Base-by-base conservation (phyloP, 1,140 invertebrate species). In the Lutraria rhynchaena region DNA sequence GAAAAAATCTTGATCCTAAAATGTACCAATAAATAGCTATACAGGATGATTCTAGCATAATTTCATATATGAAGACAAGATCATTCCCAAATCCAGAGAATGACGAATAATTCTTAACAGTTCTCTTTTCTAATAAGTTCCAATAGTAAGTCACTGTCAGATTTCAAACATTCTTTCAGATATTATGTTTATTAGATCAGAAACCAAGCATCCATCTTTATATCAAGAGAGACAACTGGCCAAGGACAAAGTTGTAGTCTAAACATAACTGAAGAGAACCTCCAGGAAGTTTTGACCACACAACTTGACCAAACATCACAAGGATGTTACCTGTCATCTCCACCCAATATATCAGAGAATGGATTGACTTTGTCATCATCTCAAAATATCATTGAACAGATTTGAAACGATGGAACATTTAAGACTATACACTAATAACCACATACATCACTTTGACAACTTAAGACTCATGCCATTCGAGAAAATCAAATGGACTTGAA, bases 1-100 rank as follows among this genome's bases (percentile, higher is more conserved):
- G 93, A 99, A 99, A 90, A 99, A 99, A 90, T 99, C 98, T 87
- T 98, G 98, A 92, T 99, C 98, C 94, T 94, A 81, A 3, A 93
- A 92, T n/a, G n/a, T n/a, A n/a, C n/a, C n/a, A n/a, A 88, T 77
- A 81, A 31, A 65, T 31, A 65, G 5, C 27, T 15, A 11, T 17
- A 7, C 11, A 11, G 17, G 27, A n/a, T 58, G 9, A 58, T n/a
- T 49, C n/a, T 49, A 11, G n/a, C 46, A 49, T 49, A n/a, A 13
- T 49, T 49, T 11, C n/a, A 49, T 11, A 11, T 11, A n/a, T n/a
- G n/a, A 49, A 49, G 11, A 49, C 11, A 11, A 49, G n/a, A n/a
- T 49, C 11, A 49, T n/a, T n/a, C n/a, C 11, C 11, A 49, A 49
- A 49, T 49, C 11, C 46, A 49, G 11, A 49, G 46, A 49, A 13